A percentile compares a stretch with the other conserved stretches of the same genome.
Conservation (phyloP, 2,797 vertebrate species). For the Tapera naevia region DNA sequence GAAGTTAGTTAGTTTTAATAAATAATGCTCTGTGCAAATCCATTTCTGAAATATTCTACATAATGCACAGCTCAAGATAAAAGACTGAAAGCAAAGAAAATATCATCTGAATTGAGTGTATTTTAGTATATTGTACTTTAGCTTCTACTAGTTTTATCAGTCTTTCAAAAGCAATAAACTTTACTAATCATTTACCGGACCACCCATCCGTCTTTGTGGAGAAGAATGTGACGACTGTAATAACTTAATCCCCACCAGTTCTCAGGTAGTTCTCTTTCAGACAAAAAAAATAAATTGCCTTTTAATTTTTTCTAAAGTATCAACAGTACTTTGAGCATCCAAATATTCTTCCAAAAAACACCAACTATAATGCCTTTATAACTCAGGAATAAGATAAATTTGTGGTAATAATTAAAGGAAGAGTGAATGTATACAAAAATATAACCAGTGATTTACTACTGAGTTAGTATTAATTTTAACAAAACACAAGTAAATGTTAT, state of each 20-base stretch:
- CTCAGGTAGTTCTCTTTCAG: not conserved
- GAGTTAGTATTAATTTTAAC: not conserved
- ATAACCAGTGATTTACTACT: not conserved
- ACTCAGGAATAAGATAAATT: not conserved
- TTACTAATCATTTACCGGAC: not conserved
- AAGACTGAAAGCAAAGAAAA: not conserved
- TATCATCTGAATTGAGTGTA: not conserved
- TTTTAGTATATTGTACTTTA: not conserved
- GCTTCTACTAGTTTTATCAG: not conserved
- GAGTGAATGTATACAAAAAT: not conserved
- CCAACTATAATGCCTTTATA: not conserved
- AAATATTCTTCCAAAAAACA: not conserved
- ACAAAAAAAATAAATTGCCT: not conserved
- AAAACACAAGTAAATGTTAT: not conserved
- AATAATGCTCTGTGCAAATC: not conserved
- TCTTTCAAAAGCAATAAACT: not conserved
- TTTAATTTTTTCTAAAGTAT: not conserved
- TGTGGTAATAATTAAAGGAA: not conserved
- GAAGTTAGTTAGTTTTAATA: not conserved
- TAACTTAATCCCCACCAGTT: not conserved
- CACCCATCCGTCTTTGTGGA: not conserved
- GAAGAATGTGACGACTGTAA: not conserved
- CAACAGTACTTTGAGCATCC: not conserved
- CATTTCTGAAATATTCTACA: slow-evolving; percentile 15
- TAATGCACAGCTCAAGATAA: not conserved